Conservation (phyloP, 2,113 vertebrate genomes). For the Clarias gariepinus region DNA sequence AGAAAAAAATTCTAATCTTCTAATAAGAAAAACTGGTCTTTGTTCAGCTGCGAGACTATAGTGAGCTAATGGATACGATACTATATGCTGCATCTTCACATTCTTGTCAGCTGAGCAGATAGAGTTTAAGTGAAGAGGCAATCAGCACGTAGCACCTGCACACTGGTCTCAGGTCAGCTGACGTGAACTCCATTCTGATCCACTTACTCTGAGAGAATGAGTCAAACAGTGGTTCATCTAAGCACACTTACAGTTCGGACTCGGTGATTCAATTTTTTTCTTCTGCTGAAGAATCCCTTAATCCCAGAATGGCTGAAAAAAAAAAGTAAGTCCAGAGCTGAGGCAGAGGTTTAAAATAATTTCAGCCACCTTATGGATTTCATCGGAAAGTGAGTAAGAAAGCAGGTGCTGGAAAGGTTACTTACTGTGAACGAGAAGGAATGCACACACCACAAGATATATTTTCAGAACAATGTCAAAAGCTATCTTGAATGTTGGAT, state of each 20-base stretch:
- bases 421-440: background rate
- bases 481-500: background rate
- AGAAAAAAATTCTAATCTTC: background rate
- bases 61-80: background rate
- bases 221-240: slow-evolving; percentile 37
- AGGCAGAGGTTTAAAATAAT: background rate
- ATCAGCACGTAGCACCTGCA: slow-evolving; percentile 24
- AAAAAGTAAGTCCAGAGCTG: background rate
- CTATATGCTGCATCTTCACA: slow-evolving; percentile 17
- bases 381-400: background rate
- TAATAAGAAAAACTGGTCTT: background rate
- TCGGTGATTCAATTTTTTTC: slow-evolving; percentile 12
- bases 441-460: background rate
- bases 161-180: slow-evolving; percentile 34
- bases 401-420: background rate
- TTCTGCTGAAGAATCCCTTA: slow-evolving; percentile 23
- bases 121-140: slow-evolving; percentile 13
- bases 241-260: slow-evolving; percentile 15
- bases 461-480: slow-evolving; percentile 11
- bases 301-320: slow-evolving; percentile 5
- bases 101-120: slow-evolving; percentile 22
- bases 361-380: slow-evolving; percentile 11
- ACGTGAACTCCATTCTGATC: slow-evolving; percentile 37
- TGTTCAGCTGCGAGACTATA: background rate
- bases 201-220: slow-evolving; percentile 21